Base-by-base conservation (phyloP, 2,797 vertebrate genomes). In the Ataeniobius toweri region DNA sequence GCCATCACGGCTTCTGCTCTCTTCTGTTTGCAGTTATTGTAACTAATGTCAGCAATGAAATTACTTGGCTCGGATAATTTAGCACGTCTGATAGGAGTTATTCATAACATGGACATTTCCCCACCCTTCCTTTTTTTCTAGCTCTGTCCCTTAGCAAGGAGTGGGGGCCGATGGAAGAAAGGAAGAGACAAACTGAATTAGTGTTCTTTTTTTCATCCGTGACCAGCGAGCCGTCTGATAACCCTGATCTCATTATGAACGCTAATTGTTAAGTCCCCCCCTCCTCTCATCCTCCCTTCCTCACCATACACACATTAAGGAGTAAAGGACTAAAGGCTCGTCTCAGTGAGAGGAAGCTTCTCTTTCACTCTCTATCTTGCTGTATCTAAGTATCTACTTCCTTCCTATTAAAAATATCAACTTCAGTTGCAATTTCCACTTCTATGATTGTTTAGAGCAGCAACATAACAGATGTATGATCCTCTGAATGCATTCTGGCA, bases 111-210 rank as follows among this genome's bases (percentile, higher is more conserved):
- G 83, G 84, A 91, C 90, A 88, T 84, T 83, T 82, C 85, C 83
- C 86, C 80, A 58, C 85, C 81, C 89, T 71, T 77, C 78, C 79
- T 83, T 65, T 79, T 72, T 82, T 56, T 73, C 73, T 84, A 73
- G 76, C 76, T 71, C 76, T 65, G 65, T 90, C 84, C 76, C 80
- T 86, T 16, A 86, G 80, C 87, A 85, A 85, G 85, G 75, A 73
- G 74, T 20, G 51, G 74, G 83, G 86, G 78, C 89, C 80, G 85
- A 82, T 74, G 77, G 89, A 91, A 92, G 90, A 93, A 87, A 91
- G 90, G 91, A 89, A 83, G 89, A 94, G 91, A 94, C 93, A 94
- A 94, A 95, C 93, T 94, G 91, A 95, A 95, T 95, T 94, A 94
- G 93, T 94, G 93, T 92, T 92, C 90, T 94, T 94, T 94, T 94